A percentile compares a stretch with the other conserved stretches of the same genome.
Evolutionary conservation across 2,113 vertebrate species (phyloP).

Genomic region (Rhizomys pruinosus): DNA sequence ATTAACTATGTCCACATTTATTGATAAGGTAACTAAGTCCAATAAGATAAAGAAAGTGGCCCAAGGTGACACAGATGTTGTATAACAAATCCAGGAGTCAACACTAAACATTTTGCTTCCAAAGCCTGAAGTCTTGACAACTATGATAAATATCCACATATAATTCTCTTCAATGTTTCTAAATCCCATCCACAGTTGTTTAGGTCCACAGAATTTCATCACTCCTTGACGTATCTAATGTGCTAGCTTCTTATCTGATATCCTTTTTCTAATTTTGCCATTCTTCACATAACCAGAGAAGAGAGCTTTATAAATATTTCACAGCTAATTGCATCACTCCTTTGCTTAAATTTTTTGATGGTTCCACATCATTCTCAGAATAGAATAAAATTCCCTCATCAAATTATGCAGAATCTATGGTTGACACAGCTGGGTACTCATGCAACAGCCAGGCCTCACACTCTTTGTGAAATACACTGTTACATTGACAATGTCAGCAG

Average conservation of each 20-base stretch:
- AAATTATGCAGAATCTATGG: not conserved
- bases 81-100: not conserved
- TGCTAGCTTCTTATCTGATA: not conserved
- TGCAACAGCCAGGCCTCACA: not conserved
- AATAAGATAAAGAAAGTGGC: constrained; percentile 11
- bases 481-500: not conserved
- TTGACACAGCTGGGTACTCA: not conserved
- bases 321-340: not conserved
- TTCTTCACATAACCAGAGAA: not conserved
- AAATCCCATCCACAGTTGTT: not conserved
- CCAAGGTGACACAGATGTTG: constrained; percentile 12
- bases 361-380: not conserved
- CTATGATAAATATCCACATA: not conserved
- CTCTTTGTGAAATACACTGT: fast-evolving
- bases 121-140: not conserved
- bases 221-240: not conserved
- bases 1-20: not conserved
- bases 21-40: not conserved
- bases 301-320: not conserved
- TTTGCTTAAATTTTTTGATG: not conserved
- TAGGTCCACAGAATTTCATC: not conserved
- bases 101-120: not conserved
- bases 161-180: not conserved
- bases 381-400: not conserved
- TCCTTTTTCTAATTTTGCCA: not conserved